These are phyloP conservation scores for Ecdyonurus torrentis DNA, from an alignment of 2,888 invertebrate species.

Conservation along the genomic window DNA sequence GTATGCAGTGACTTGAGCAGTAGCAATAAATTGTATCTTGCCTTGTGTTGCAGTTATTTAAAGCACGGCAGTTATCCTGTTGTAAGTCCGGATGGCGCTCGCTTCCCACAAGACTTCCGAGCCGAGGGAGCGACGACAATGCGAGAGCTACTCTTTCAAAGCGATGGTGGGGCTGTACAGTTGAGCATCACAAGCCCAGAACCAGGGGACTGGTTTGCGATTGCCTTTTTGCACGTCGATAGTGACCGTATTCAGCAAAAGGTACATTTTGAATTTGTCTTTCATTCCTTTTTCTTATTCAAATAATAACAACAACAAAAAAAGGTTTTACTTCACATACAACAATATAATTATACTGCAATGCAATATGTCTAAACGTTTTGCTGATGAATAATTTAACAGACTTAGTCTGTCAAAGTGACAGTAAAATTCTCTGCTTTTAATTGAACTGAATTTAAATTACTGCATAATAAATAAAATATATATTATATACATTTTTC, in stretches of 20 bases:
- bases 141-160: conserved; percentile 18
- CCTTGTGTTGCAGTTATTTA: conserved; percentile 48
- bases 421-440: too few species aligned
- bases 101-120: conserved; percentile 46
- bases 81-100: conserved; percentile 62
- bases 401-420: too few species aligned
- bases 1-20: too few species aligned
- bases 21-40: too few species aligned
- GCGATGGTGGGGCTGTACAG: conserved; percentile 18
- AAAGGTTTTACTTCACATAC: background rate
- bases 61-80: conserved; percentile 72
- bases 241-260: background rate
- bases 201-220: conserved; percentile 64
- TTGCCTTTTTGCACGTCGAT: conserved; percentile 46
- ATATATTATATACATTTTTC: too few species aligned
- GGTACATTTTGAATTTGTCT: too few species aligned
- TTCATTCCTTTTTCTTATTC: too few species aligned
- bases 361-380: too few species aligned
- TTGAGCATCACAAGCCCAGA: conserved; percentile 19
- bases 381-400: too few species aligned
- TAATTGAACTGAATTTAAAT: too few species aligned
- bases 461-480: too few species aligned
- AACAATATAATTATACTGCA: background rate
- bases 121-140: conserved; percentile 14
- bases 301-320: background rate